phyloP scores from a whole-genome alignment of 2,888 invertebrate genomes.

The Epicampocera succincta region DNA sequence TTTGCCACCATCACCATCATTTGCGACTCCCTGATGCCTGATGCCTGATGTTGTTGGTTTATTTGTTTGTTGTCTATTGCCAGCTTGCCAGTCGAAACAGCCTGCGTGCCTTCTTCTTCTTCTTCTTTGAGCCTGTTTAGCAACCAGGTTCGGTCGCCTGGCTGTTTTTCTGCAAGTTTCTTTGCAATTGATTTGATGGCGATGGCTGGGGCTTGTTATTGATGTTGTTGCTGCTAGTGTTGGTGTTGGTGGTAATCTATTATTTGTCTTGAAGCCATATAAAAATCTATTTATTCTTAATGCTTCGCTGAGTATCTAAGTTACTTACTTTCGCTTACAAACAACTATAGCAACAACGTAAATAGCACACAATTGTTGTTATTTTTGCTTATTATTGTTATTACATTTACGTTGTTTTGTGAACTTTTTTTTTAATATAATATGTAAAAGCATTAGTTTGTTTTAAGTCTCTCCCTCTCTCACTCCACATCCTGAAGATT shows the following conservation, averaged over 20 bases:
- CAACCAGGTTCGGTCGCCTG: slow-evolving; percentile 12
- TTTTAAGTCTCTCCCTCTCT: slow-evolving; percentile 37
- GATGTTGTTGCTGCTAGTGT: slow-evolving; percentile 11
- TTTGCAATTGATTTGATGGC: slow-evolving; percentile 42
- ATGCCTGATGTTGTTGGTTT: slow-evolving; percentile 15
- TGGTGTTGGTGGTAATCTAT: slow-evolving; percentile 64
- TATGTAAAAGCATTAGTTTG: slow-evolving; percentile 65
- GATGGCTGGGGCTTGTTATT: slow-evolving; percentile 7
- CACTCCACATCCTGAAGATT: slow-evolving; percentile 53
- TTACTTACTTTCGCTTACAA: slow-evolving; percentile 69
- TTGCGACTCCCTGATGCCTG: slow-evolving; percentile 22
- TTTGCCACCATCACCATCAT: slow-evolving; percentile 25
- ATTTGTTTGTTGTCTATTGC: background rate
- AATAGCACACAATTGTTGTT: slow-evolving; percentile 28
- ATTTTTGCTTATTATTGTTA: slow-evolving; percentile 38
- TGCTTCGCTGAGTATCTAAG: slow-evolving; percentile 70
- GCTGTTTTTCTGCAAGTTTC: slow-evolving; percentile 23
- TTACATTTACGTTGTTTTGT: slow-evolving; percentile 27
- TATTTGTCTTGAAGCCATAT: slow-evolving; percentile 68
- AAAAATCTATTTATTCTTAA: slow-evolving; percentile 72
- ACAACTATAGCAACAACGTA: slow-evolving; percentile 31
- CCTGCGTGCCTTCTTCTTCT: slow-evolving; percentile 53
- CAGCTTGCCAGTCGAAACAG: background rate
- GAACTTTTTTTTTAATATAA: slow-evolving; percentile 51
- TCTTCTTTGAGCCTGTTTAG: slow-evolving; percentile 40